Conservation (phyloP, 2,797 vertebrate species). For the Phalloptychus januarius region DNA sequence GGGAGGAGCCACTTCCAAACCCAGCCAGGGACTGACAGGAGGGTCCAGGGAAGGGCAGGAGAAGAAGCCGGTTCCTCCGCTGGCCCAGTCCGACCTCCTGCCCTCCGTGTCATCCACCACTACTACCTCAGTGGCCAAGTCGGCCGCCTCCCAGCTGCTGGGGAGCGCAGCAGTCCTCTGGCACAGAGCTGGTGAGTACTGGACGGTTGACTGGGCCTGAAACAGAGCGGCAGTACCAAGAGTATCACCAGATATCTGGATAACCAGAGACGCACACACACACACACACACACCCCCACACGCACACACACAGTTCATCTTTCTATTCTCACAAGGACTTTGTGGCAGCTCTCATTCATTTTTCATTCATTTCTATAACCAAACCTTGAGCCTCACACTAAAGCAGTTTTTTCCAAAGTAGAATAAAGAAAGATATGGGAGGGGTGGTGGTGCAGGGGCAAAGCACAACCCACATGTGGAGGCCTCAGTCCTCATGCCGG, state of each 20-base stretch:
- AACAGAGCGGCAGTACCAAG: constrained; percentile 48
- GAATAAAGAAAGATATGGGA: no score
- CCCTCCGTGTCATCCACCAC: constrained; percentile 63
- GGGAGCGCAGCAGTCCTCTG: constrained; percentile 83
- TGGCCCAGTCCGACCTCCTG: constrained; percentile 60
- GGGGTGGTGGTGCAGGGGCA: no score
- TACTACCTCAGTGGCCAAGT: constrained; percentile 62
- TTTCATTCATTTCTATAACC: no score
- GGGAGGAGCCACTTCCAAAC: constrained; percentile 70
- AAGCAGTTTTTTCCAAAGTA: no score
- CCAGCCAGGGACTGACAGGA: constrained; percentile 42
- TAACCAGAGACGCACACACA: neutral
- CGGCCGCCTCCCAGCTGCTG: constrained; percentile 82
- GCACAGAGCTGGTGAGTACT: constrained; percentile 81
- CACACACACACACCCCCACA: neutral
- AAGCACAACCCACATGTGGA: no score
- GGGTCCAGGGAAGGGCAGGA: constrained; percentile 53
- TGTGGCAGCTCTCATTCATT: no score
- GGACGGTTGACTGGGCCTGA: neutral
- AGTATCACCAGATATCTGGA: constrained; percentile 4
- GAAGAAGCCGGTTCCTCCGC: constrained; percentile 65
- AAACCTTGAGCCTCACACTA: no score
- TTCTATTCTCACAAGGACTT: no score
- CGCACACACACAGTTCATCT: neutral
- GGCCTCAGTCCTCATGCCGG: no score